Evolutionary conservation across 2,888 invertebrate genomes (phyloP).

Genomic region (Andrena dorsata): DNA sequence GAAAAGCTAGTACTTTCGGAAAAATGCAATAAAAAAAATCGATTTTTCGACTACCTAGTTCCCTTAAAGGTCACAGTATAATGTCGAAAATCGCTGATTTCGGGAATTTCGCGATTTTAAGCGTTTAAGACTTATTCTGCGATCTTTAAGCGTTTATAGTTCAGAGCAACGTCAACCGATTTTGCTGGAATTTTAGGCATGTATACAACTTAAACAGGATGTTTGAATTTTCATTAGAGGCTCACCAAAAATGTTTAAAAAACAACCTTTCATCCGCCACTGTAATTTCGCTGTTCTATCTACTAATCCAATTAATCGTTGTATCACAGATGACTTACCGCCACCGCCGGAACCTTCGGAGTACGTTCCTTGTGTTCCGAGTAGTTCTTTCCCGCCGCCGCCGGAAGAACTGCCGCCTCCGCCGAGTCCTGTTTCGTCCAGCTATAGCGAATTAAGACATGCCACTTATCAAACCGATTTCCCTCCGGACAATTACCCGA

Average conservation of each 20-base stretch:
- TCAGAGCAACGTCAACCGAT: no score
- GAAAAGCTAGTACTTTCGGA: no score
- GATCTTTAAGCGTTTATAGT: no score
- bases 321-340: conserved; percentile 87
- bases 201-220: no score
- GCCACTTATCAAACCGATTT: conserved; percentile 90
- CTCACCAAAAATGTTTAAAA: neutral
- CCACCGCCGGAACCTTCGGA: conserved; percentile 86
- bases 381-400: conserved; percentile 84
- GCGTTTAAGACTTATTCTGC: no score
- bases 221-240: no score
- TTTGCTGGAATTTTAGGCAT: no score
- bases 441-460: conserved; percentile 93
- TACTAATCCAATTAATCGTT: conserved; percentile 14
- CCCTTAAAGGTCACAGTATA: no score
- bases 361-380: conserved; percentile 81
- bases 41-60: no score
- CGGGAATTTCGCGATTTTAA: no score
- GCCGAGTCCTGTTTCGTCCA: conserved; percentile 95
- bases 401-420: conserved; percentile 92
- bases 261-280: neutral
- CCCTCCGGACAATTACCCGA: conserved; percentile 81
- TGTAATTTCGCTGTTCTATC: neutral
- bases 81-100: no score
- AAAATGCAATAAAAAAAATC: no score